Evolutionary conservation across 1,140 invertebrate species (phyloP).

Genomic region (Drosophila lini): DNA sequence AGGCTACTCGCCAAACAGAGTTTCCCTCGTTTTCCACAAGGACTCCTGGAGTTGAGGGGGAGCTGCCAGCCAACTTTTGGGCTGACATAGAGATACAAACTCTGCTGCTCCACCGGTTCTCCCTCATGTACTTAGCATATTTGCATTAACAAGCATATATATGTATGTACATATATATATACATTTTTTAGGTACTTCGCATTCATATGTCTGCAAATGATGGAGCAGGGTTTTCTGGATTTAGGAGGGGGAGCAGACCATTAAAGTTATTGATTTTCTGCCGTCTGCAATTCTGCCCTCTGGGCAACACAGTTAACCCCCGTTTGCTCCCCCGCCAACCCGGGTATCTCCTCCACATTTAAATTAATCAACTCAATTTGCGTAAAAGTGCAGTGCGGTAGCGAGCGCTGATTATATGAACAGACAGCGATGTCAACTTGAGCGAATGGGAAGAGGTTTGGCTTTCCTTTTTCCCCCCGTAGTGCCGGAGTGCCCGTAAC

Average conservation of each 20-base stretch:
- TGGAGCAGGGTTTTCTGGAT: constrained; percentile 27
- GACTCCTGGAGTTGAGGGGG: constrained; percentile 25
- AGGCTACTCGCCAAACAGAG: constrained; percentile 36
- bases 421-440: constrained; percentile 39
- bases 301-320: constrained; percentile 64
- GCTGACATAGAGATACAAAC: constrained; percentile 23
- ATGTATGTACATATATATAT: constrained; percentile 29
- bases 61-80: constrained; percentile 37
- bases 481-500: not conserved
- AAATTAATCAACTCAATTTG: constrained; percentile 80
- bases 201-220: constrained; percentile 35
- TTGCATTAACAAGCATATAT: constrained; percentile 62
- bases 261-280: constrained; percentile 79
- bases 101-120: constrained; percentile 20
- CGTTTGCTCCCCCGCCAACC: not conserved
- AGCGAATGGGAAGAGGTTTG: constrained; percentile 7
- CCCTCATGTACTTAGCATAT: constrained; percentile 65
- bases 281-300: constrained; percentile 78
- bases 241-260: constrained; percentile 43
- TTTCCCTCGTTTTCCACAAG: constrained; percentile 6
- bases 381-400: constrained; percentile 61
- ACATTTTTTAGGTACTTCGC: constrained; percentile 26
- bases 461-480: not conserved
- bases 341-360: constrained; percentile 48
- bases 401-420: constrained; percentile 19